phyloP scores from a whole-genome alignment of 2,888 invertebrate species.

The Cerastis leucographa region DNA sequence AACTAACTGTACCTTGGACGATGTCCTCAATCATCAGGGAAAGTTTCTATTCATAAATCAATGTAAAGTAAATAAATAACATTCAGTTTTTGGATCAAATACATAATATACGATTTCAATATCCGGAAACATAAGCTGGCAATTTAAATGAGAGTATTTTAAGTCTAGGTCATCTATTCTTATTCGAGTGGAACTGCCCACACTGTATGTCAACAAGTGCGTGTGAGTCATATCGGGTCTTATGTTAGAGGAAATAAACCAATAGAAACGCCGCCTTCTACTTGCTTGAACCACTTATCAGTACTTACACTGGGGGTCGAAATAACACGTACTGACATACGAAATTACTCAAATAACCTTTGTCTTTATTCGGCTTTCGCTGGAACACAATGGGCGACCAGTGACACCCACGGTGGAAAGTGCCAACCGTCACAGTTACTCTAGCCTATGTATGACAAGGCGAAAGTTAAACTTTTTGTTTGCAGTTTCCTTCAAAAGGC shows the following conservation, averaged over 20 bases:
- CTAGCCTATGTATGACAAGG: constrained; percentile 70
- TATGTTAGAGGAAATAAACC: constrained; percentile 33
- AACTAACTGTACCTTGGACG: constrained; percentile 77
- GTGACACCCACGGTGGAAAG: constrained; percentile 86
- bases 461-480: constrained; percentile 84
- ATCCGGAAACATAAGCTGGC: constrained; percentile 38
- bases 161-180: constrained; percentile 53
- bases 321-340: constrained; percentile 52
- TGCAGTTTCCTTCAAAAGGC: constrained; percentile 73
- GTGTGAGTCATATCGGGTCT: constrained; percentile 44
- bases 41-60: constrained; percentile 73
- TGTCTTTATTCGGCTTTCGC: constrained; percentile 86
- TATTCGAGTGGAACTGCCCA: constrained; percentile 27
- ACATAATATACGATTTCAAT: constrained; percentile 32
- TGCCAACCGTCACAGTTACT: constrained; percentile 74
- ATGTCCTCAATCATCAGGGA: constrained; percentile 78
- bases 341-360: constrained; percentile 67
- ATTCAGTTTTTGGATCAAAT: constrained; percentile 28
- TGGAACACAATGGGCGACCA: constrained; percentile 81
- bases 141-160: constrained; percentile 44
- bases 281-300: constrained; percentile 5
- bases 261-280: constrained; percentile 17
- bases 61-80: constrained; percentile 44
- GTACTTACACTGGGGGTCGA: constrained; percentile 33
- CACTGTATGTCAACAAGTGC: constrained; percentile 31